Evolutionary conservation across 1,140 invertebrate genomes (phyloP).

Genomic region (Ditylenchus dipsaci): DNA sequence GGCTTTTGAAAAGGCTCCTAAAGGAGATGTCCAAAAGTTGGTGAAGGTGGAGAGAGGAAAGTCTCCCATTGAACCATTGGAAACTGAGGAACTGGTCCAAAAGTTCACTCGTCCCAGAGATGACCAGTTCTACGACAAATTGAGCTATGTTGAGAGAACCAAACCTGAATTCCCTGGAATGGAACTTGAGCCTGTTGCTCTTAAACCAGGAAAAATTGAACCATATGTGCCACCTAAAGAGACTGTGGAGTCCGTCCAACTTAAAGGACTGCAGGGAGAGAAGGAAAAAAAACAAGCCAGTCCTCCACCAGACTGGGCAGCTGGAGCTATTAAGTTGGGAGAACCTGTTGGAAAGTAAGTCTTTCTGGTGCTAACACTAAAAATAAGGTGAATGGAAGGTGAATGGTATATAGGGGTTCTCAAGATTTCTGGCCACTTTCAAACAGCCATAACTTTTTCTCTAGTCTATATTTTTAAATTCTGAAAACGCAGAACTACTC

Average conservation of each 20-base stretch:
- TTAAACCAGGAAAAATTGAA: constrained; percentile 52
- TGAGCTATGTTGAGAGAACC: constrained; percentile 48
- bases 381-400: no score
- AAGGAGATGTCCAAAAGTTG: constrained; percentile 50
- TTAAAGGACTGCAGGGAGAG: constrained; percentile 11
- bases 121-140: constrained; percentile 56
- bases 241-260: constrained; percentile 45
- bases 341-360: constrained; percentile 41
- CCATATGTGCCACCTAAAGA: constrained; percentile 46
- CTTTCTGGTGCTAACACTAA: not conserved
- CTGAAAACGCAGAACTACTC: no score
- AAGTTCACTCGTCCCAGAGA: constrained; percentile 53
- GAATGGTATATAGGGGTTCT: no score
- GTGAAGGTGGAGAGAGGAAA: constrained; percentile 48
- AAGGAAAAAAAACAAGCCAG: constrained; percentile 20
- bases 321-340: constrained; percentile 43
- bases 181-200: constrained; percentile 47
- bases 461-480: no score
- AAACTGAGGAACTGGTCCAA: constrained; percentile 53
- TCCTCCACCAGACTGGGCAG: constrained; percentile 34
- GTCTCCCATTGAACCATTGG: constrained; percentile 52
- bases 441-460: no score
- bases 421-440: no score
- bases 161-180: constrained; percentile 48
- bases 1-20: constrained; percentile 54